A percentile compares a stretch with the other conserved stretches of the same genome.
Evolutionary conservation across 2,797 vertebrate genomes (phyloP).

Genomic region (Gymnothorax reevesii): DNA sequence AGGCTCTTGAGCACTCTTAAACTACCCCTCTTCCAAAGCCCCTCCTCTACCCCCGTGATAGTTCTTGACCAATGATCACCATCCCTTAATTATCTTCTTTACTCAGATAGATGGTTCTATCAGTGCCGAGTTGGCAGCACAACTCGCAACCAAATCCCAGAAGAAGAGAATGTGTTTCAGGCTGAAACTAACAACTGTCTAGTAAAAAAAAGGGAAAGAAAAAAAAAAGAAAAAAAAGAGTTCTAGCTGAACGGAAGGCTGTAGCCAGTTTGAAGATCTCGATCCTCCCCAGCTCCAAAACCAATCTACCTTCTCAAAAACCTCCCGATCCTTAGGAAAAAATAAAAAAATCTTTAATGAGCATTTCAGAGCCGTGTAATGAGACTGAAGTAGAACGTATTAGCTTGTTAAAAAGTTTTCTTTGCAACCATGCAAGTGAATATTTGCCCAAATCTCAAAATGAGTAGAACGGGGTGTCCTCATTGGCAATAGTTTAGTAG

Average conservation of each 20-base stretch:
- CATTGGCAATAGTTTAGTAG: too few relatives aligned
- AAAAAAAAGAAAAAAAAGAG: constrained; percentile 44
- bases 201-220: constrained; percentile 53
- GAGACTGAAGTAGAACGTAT: too few relatives aligned
- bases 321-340: not conserved
- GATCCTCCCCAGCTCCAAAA: not conserved
- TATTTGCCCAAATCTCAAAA: too few relatives aligned
- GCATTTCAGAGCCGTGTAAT: too few relatives aligned
- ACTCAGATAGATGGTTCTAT: constrained; percentile 78
- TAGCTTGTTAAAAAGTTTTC: too few relatives aligned
- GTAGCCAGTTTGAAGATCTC: constrained; percentile 61
- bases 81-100: constrained; percentile 81
- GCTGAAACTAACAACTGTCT: constrained; percentile 80
- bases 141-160: constrained; percentile 74
- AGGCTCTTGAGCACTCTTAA: constrained; percentile 23
- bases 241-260: constrained; percentile 73
- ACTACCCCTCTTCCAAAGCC: constrained; percentile 38
- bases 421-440: too few relatives aligned
- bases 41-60: constrained; percentile 74
- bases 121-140: constrained; percentile 76
- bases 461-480: too few relatives aligned
- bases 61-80: constrained; percentile 83
- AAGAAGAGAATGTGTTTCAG: constrained; percentile 79
- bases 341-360: too few relatives aligned
- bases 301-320: not conserved